Base-by-base conservation (phyloP, 2,888 invertebrate species). In the Scelioninae gen. 1 region DNA sequence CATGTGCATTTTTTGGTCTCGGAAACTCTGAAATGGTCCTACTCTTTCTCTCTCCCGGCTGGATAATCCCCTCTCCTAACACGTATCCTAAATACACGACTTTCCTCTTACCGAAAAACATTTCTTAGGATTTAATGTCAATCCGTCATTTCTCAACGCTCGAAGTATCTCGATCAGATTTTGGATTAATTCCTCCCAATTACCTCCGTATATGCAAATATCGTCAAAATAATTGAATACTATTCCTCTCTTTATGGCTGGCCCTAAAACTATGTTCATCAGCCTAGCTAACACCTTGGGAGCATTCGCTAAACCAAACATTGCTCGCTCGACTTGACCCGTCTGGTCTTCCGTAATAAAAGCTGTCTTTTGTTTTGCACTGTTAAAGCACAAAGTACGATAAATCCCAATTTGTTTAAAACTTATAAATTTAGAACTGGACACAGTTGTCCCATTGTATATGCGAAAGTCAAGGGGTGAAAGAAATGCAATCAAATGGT, bases 11-110 rank as follows among this genome's bases (percentile, higher is more conserved):
- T 0, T 6, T 15, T 3, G 69, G 77, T 32, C 5, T 5, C 23
- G 62, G 68, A 45, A 77, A 69, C 4, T 69, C 29, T 10, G 9
- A 45, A 3, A 63, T 63, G 0, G 62, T 69, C 0, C 15, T 6
- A n/a, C 69, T 31, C 49, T 78, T 71, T 38, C 71, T 11, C 11
- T 62, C 55, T 5, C 71, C 78, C n/a, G 78, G 78, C 29, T 40
- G 9, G 3, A 79, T 15, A 4, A 23, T 31, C 13, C 69, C 55
- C 11, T 77, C 23, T 10, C 68, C 62, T 11, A 77, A 2, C 0
- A 51, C 15, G 34, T 53, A 71, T 0, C 71, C 79, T 16, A 72
- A 31, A 55, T 49, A 80, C 15, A 66, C 66, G n/a, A 80, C 47
- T 4, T 51, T 32, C 0, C 31, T 9, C 47, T 66, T 51, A 5